Evolutionary conservation across 2,888 invertebrate genomes (phyloP).

Genomic region (Graphium colonna): DNA sequence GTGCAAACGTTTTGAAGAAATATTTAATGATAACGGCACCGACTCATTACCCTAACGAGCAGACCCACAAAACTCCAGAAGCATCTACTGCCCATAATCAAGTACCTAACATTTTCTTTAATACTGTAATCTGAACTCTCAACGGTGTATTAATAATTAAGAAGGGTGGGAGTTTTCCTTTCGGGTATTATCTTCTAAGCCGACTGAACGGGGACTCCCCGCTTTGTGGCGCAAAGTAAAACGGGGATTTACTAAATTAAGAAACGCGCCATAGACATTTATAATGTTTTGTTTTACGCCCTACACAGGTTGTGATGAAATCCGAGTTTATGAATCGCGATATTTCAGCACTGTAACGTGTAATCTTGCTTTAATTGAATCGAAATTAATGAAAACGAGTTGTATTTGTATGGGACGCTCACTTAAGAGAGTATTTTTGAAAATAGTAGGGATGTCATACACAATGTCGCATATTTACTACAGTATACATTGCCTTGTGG

Average conservation of each 20-base stretch:
- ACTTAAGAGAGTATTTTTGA: no score
- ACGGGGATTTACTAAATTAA: conserved; percentile 39
- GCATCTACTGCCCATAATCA: conserved; percentile 27
- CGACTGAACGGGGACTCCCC: conserved; percentile 32
- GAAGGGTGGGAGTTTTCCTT: conserved; percentile 56
- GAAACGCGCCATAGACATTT: conserved; percentile 35
- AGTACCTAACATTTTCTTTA: conserved; percentile 44
- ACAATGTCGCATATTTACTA: no score
- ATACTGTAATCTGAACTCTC: conserved; percentile 56
- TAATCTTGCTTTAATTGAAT: neutral
- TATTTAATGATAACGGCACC: neutral
- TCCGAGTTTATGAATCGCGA: conserved; percentile 1
- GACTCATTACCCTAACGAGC: conserved; percentile 7
- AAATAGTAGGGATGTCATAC: no score
- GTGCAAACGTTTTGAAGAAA: neutral
- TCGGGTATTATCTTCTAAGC: conserved; percentile 52
- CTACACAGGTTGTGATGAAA: conserved; percentile 12
- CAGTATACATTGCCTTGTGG: no score
- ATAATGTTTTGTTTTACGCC: conserved; percentile 21
- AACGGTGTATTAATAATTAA: conserved; percentile 68
- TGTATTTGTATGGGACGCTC: neutral
- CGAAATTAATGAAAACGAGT: no score
- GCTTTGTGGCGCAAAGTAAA: conserved; percentile 30
- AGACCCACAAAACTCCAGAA: neutral
- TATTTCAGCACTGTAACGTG: neutral